Evolutionary conservation across 2,797 vertebrate species (phyloP).

Genomic region (Helostoma temminkii): DNA sequence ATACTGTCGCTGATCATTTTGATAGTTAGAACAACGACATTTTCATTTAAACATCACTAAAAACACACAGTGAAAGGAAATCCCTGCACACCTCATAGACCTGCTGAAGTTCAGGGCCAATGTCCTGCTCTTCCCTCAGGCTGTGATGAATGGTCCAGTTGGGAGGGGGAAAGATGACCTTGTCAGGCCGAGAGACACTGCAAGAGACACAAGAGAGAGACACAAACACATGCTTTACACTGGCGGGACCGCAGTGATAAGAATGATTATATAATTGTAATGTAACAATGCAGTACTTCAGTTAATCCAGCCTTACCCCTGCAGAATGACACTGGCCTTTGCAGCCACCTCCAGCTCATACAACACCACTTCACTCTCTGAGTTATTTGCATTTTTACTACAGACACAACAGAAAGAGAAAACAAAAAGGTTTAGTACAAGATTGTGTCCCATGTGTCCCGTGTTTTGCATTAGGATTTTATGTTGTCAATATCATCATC

Average conservation of each 20-base stretch:
- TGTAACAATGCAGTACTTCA: background rate
- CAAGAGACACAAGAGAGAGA: slow-evolving; percentile 25
- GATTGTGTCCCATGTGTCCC: too few relatives aligned
- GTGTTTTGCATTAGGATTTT: too few relatives aligned
- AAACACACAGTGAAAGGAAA: background rate
- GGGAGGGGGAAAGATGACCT: slow-evolving; percentile 85
- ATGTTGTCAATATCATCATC: too few relatives aligned
- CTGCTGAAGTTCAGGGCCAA: slow-evolving; percentile 90
- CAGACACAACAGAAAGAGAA: slow-evolving; percentile 1
- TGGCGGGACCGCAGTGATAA: background rate
- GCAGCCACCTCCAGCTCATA: slow-evolving; percentile 87
- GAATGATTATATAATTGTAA: background rate
- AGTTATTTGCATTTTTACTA: slow-evolving; percentile 95
- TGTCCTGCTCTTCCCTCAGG: slow-evolving; percentile 83
- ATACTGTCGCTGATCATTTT: too few relatives aligned
- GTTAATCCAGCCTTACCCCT: slow-evolving; percentile 91
- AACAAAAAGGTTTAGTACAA: too few relatives aligned
- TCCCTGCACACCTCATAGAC: slow-evolving; percentile 88
- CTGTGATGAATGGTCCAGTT: slow-evolving; percentile 83
- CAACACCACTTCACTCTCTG: slow-evolving; percentile 88
- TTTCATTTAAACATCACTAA: too few relatives aligned
- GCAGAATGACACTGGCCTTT: slow-evolving; percentile 86
- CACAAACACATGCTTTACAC: background rate
- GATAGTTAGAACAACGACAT: too few relatives aligned
- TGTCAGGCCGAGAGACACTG: slow-evolving; percentile 91